These are phyloP conservation scores for Meriones psammophilus DNA, from an alignment of 2,797 vertebrate genomes.

Conservation along the genomic window DNA sequence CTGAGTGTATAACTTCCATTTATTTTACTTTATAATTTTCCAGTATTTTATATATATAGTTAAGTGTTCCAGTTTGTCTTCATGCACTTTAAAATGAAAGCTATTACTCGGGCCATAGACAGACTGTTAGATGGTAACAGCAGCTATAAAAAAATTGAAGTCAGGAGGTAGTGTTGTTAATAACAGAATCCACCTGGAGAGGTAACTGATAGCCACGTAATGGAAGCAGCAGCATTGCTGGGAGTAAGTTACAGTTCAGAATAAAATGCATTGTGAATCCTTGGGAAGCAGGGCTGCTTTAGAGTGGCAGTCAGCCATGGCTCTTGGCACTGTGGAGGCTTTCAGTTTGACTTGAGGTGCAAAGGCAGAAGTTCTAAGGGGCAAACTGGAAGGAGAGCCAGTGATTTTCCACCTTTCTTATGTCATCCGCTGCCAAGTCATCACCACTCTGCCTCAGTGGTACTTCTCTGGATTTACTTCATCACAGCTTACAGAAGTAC, in stretches of 20 bases:
- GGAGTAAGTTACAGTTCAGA: neutral
- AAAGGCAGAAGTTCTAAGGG: neutral
- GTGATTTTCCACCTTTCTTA: too few species aligned
- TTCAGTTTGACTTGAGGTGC: rapidly evolving
- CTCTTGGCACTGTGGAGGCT: neutral
- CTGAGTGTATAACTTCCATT: neutral
- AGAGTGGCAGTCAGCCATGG: neutral
- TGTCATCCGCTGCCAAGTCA: neutral
- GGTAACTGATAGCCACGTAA: neutral
- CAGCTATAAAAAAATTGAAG: neutral
- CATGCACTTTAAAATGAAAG: constrained; percentile 54
- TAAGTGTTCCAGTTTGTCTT: constrained; percentile 31
- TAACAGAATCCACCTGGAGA: neutral
- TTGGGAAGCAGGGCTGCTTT: neutral
- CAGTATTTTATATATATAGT: constrained; percentile 50
- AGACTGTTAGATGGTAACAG: neutral
- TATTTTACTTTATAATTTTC: constrained; percentile 42
- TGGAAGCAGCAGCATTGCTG: neutral
- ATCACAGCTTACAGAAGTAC: neutral
- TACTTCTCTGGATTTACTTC: neutral
- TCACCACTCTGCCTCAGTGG: neutral
- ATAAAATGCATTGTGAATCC: neutral
- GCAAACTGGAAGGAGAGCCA: neutral
- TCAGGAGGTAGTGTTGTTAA: neutral
- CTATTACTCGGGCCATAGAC: neutral